Evolutionary conservation across 2,888 invertebrate genomes (phyloP).

Genomic region (Willowsia nigromaculata): DNA sequence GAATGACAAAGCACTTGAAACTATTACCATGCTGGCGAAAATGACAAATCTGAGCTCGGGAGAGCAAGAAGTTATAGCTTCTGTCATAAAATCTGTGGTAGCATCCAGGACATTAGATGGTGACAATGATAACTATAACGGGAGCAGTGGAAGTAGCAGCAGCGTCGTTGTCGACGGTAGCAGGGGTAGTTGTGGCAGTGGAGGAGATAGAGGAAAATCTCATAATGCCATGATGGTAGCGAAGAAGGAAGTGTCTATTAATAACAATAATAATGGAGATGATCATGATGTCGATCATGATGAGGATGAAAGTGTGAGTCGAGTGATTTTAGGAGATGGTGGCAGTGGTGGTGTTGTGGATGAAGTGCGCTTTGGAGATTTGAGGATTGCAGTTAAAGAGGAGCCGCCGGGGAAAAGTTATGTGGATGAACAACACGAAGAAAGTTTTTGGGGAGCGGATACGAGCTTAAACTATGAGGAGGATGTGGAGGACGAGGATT

Average conservation of each 20-base stretch:
- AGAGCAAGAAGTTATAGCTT: conserved; percentile 60
- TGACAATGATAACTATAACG: conserved; percentile 30
- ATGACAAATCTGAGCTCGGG: conserved; percentile 63
- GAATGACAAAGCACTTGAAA: conserved; percentile 68
- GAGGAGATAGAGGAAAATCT: not conserved
- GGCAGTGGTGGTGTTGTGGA: conserved; percentile 4
- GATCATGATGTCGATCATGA: not conserved
- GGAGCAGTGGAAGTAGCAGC: not conserved
- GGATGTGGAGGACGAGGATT: conserved; percentile 26
- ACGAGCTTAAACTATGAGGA: conserved; percentile 50
- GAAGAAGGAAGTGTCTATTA: conserved; percentile 53
- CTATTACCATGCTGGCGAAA: conserved; percentile 61
- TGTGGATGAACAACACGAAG: conserved; percentile 11
- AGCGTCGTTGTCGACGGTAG: too few species aligned
- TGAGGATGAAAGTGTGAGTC: not conserved
- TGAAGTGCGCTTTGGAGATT: conserved; percentile 56
- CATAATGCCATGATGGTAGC: not conserved
- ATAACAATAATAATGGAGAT: conserved; percentile 45
- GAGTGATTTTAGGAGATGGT: conserved; percentile 24
- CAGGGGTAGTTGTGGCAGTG: not conserved
- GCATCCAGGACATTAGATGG: conserved; percentile 45
- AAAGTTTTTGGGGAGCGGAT: conserved; percentile 34
- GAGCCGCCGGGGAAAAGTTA: conserved; percentile 53
- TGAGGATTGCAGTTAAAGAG: conserved; percentile 48
- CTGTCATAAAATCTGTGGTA: conserved; percentile 59